Percentiles rank a stretch among this genome's conserved stretches.
Conservation (phyloP, 1,140 invertebrate genomes). For the Drosophila leontia region DNA sequence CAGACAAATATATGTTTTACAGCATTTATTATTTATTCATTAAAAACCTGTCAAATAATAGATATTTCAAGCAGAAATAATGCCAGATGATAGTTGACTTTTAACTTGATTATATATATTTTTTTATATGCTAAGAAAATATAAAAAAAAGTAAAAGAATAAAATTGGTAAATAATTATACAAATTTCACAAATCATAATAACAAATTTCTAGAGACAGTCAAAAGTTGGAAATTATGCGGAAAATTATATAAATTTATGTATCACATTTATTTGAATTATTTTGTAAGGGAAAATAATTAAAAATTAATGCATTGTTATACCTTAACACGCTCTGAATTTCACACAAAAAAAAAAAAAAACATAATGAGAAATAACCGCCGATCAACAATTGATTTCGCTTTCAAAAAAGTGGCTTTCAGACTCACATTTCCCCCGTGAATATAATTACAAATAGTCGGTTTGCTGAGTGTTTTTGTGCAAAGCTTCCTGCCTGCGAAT, state of each 20-base stretch:
- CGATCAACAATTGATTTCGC: conserved; percentile 2
- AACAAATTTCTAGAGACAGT: background rate
- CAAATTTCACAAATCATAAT: background rate
- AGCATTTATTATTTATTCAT: background rate
- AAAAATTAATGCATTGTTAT: background rate
- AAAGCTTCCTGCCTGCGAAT: conserved; percentile 8
- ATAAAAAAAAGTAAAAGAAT: background rate
- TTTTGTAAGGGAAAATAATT: background rate
- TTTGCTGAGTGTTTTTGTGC: background rate
- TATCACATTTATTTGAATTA: background rate
- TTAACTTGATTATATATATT: background rate
- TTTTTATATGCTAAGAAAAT: background rate
- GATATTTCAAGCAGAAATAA: conserved; percentile 2
- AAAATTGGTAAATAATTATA: background rate
- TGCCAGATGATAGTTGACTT: background rate
- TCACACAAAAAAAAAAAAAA: too few species aligned
- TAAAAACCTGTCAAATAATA: background rate
- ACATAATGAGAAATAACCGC: background rate
- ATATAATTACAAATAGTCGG: conserved; percentile 15
- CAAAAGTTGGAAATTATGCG: background rate
- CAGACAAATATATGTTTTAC: background rate
- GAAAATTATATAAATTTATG: background rate
- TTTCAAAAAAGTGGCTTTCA: background rate
- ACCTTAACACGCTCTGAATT: background rate
- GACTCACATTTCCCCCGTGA: background rate